These are phyloP conservation scores for Phorcus lineatus DNA, from an alignment of 2,888 invertebrate genomes.

Conservation along the genomic window DNA sequence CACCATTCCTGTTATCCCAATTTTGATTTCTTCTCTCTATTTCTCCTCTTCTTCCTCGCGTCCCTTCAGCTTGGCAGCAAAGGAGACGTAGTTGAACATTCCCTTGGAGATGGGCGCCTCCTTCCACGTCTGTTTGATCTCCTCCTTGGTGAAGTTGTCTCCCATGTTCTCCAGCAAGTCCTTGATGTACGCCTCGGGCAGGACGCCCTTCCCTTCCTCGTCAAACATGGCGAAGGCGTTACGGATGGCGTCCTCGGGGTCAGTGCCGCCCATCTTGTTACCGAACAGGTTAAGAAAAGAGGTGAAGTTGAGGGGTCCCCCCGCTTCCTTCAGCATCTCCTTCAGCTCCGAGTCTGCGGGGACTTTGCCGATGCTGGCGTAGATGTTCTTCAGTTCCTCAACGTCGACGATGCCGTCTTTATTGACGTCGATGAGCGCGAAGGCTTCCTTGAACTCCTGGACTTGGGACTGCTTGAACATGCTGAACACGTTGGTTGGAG, in stretches of 20 bases:
- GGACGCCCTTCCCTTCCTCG: slow-evolving; percentile 73
- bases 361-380: slow-evolving; percentile 76
- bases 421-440: slow-evolving; percentile 78
- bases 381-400: slow-evolving; percentile 77
- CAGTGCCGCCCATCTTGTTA: slow-evolving; percentile 76
- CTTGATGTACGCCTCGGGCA: slow-evolving; percentile 76
- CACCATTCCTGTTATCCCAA: too few relatives aligned
- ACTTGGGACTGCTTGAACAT: slow-evolving; percentile 25
- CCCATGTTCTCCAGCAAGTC: slow-evolving; percentile 74
- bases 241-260: slow-evolving; percentile 76
- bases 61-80: slow-evolving; percentile 77
- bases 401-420: slow-evolving; percentile 77
- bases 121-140: slow-evolving; percentile 74
- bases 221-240: slow-evolving; percentile 78
- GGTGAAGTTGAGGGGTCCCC: slow-evolving; percentile 74
- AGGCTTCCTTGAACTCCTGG: slow-evolving; percentile 65
- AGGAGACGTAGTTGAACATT: slow-evolving; percentile 76
- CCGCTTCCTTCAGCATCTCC: slow-evolving; percentile 73
- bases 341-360: slow-evolving; percentile 67
- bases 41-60: slow-evolving; percentile 75
- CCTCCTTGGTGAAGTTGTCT: slow-evolving; percentile 73
- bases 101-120: slow-evolving; percentile 76
- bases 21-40: not conserved
- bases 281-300: slow-evolving; percentile 74
- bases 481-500: slow-evolving; percentile 14